These are phyloP conservation scores for Eudemis profundana DNA, from an alignment of 2,888 invertebrate genomes.

Conservation along the genomic window DNA sequence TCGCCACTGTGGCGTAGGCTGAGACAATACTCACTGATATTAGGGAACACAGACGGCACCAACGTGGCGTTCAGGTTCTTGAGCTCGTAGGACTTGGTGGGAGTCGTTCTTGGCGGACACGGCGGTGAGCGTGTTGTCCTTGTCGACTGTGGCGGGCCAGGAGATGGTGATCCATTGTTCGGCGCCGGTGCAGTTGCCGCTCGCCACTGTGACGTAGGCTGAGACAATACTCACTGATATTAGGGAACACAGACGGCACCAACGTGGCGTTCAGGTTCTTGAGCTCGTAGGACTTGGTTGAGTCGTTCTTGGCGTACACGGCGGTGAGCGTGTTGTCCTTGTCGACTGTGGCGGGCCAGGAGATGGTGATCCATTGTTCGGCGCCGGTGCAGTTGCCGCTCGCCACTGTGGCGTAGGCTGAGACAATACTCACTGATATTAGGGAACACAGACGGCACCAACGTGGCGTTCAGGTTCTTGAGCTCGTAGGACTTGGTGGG, in stretches of 20 bases:
- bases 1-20: slow-evolving; percentile 56
- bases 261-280: slow-evolving; percentile 66
- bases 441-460: slow-evolving; percentile 73
- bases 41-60: slow-evolving; percentile 72
- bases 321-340: slow-evolving; percentile 61
- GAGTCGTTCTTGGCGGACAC: slow-evolving; percentile 64
- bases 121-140: slow-evolving; percentile 61
- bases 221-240: slow-evolving; percentile 64
- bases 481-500: slow-evolving; percentile 65
- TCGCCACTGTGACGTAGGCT: slow-evolving; percentile 50
- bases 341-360: slow-evolving; percentile 56
- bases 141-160: slow-evolving; percentile 56
- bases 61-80: slow-evolving; percentile 66
- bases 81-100: slow-evolving; percentile 65
- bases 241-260: slow-evolving; percentile 72
- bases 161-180: slow-evolving; percentile 62
- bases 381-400: slow-evolving; percentile 63
- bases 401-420: slow-evolving; percentile 59
- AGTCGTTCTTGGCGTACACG: slow-evolving; percentile 63
- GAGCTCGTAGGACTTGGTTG: slow-evolving; percentile 65
- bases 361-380: slow-evolving; percentile 62
- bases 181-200: slow-evolving; percentile 63
- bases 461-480: slow-evolving; percentile 64
- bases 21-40: slow-evolving; percentile 72
- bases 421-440: slow-evolving; percentile 71